Evolutionary conservation across 2,797 vertebrate species (phyloP).

Genomic region (Oryzias sinensis): DNA sequence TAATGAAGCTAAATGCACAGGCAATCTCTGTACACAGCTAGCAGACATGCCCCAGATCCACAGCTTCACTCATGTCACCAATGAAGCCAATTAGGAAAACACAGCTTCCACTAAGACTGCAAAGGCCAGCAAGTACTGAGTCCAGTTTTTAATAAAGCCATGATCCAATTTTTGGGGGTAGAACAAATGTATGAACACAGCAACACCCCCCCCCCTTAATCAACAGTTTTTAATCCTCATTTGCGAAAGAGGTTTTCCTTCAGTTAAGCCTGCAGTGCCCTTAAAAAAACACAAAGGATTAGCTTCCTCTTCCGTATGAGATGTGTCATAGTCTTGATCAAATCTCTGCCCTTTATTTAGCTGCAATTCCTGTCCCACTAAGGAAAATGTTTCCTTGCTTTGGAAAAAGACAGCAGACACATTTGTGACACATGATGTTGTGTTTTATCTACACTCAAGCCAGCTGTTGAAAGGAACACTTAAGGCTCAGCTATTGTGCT

Average conservation of each 20-base stretch:
- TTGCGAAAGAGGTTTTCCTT: background rate
- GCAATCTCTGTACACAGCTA: too few relatives aligned
- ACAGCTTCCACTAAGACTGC: background rate
- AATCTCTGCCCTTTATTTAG: background rate
- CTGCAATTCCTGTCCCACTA: too few relatives aligned
- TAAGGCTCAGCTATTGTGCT: too few relatives aligned
- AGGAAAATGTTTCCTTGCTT: background rate
- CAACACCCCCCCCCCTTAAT: too few relatives aligned
- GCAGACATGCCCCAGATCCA: too few relatives aligned
- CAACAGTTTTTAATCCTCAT: background rate
- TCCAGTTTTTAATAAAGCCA: background rate
- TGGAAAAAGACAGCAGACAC: background rate
- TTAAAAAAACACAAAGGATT: slow-evolving; percentile 1
- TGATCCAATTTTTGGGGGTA: too few relatives aligned
- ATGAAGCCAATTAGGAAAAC: background rate
- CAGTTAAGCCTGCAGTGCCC: background rate
- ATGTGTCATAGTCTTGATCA: background rate
- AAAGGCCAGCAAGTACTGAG: background rate
- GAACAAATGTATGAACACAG: too few relatives aligned
- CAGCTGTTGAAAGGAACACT: slow-evolving; percentile 13
- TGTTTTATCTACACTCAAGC: background rate
- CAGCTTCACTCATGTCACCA: background rate
- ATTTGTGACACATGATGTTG: background rate
- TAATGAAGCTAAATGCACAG: too few relatives aligned
- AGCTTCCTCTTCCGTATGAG: slow-evolving; percentile 49